These are phyloP conservation scores for Columba livia DNA, from an alignment of 2,113 vertebrate species.

Conservation along the genomic window DNA sequence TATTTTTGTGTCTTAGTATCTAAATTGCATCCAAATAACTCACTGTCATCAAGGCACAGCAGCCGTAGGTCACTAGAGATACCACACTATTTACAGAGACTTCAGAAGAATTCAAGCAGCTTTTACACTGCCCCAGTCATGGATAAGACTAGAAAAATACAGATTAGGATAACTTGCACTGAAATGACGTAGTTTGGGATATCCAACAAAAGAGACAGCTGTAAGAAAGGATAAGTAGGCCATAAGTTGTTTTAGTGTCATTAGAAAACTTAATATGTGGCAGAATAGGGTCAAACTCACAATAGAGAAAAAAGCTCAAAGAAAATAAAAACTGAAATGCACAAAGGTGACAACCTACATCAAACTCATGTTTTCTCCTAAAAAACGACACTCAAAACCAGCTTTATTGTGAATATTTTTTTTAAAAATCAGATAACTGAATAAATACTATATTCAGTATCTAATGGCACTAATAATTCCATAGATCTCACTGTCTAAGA, in stretches of 20 bases:
- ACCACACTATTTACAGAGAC: neutral
- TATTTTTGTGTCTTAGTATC: neutral
- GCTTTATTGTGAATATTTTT: neutral
- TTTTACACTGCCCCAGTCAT: neutral
- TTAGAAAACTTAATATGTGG: neutral
- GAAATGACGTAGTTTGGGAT: neutral
- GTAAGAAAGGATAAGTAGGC: neutral
- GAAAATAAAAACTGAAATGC: neutral
- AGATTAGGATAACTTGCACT: neutral
- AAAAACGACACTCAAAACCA: neutral
- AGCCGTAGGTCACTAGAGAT: neutral
- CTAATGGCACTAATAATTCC: neutral
- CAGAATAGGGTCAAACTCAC: neutral
- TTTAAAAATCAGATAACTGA: neutral
- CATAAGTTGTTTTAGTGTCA: neutral
- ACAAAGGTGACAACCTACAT: neutral
- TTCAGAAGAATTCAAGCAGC: neutral
- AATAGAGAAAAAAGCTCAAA: neutral
- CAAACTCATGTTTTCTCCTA: neutral
- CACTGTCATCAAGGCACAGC: neutral
- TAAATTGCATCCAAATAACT: neutral
- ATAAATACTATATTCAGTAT: neutral
- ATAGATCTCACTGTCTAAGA: neutral
- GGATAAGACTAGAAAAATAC: slow-evolving; percentile 8
- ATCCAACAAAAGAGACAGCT: neutral